Evolutionary conservation across 2,888 invertebrate genomes (phyloP).

Genomic region (Drosophila siamana): DNA sequence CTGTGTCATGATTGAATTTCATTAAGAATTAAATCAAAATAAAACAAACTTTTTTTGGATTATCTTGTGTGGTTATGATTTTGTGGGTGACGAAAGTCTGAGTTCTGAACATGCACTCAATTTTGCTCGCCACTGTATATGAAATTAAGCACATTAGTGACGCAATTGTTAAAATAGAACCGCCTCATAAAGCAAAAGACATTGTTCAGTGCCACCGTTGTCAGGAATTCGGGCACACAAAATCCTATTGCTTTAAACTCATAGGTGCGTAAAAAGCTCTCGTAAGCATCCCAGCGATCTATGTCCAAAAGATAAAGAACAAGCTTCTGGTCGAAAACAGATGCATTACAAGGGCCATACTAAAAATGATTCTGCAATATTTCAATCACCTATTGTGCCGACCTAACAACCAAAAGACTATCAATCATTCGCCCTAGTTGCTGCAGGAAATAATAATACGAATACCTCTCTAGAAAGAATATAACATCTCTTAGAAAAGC

Average conservation of each 20-base stretch:
- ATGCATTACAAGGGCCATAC: too few relatives aligned
- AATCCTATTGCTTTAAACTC: not conserved
- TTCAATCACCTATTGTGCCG: not conserved
- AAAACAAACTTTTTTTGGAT: too few relatives aligned
- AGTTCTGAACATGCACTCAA: too few relatives aligned
- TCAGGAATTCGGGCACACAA: slow-evolving; percentile 8
- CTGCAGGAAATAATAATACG: not conserved
- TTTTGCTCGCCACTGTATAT: too few relatives aligned
- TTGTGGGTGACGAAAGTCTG: too few relatives aligned
- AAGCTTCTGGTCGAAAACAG: not conserved
- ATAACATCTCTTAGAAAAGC: too few relatives aligned
- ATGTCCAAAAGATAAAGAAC: slow-evolving; percentile 5
- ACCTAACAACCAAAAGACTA: not conserved
- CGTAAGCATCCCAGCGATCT: not conserved
- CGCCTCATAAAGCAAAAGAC: too few relatives aligned
- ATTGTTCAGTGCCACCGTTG: too few relatives aligned
- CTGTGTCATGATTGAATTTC: too few relatives aligned
- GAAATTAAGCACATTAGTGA: not conserved
- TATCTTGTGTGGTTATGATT: too few relatives aligned
- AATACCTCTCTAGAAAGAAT: too few relatives aligned
- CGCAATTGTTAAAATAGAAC: not conserved
- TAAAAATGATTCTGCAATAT: not conserved
- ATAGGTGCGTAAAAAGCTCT: slow-evolving; percentile 2
- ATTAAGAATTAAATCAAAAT: too few relatives aligned
- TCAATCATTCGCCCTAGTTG: not conserved